phyloP scores from a whole-genome alignment of 2,888 invertebrate species.

The Orchesellides sinensis region DNA sequence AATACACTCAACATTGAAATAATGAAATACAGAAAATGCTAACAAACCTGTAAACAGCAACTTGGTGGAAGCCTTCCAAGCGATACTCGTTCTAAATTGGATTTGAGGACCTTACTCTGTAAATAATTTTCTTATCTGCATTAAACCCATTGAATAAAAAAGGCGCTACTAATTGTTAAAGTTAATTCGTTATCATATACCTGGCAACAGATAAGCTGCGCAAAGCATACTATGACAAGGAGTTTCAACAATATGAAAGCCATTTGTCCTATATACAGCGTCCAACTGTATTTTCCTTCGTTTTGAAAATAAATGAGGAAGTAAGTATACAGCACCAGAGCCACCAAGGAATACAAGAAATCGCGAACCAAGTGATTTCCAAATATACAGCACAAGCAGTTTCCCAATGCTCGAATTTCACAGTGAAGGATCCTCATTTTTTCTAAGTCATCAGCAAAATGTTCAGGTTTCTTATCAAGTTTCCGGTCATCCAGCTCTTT shows the following conservation, averaged over 20 bases:
- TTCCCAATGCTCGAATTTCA: constrained; percentile 61
- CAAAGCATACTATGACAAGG: constrained; percentile 51
- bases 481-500: constrained; percentile 60
- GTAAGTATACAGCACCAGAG: constrained; percentile 67
- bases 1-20: neutral
- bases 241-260: constrained; percentile 66
- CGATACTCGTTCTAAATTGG: constrained; percentile 59
- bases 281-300: constrained; percentile 41
- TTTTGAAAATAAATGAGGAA: constrained; percentile 50
- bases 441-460: constrained; percentile 64
- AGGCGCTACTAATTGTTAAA: neutral
- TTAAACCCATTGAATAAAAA: neutral
- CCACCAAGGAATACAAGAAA: constrained; percentile 60
- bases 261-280: constrained; percentile 61
- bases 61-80: constrained; percentile 41
- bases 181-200: constrained; percentile 27
- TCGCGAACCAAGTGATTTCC: constrained; percentile 70
- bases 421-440: constrained; percentile 70
- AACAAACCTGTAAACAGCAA: constrained; percentile 55
- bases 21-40: neutral
- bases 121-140: neutral
- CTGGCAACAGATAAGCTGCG: constrained; percentile 61
- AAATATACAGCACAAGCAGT: constrained; percentile 68
- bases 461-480: constrained; percentile 35
- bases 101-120: constrained; percentile 48